Conservation (phyloP, 2,113 vertebrate species). For the Limanda limanda region DNA sequence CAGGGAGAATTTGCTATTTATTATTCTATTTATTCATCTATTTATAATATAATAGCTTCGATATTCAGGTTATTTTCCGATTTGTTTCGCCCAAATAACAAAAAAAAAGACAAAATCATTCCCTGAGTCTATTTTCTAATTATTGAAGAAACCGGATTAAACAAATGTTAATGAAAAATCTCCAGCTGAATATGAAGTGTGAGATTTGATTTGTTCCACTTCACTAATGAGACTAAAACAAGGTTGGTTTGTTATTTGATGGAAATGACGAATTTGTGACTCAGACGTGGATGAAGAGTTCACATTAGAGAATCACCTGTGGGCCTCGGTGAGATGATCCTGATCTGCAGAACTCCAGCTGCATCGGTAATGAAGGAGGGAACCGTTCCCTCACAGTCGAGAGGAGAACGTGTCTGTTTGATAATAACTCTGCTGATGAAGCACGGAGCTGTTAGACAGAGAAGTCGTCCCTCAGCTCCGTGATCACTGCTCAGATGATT, state of each 20-base stretch:
- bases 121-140: not conserved
- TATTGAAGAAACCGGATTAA: not conserved
- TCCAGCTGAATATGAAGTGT: not conserved
- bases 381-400: not conserved
- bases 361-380: conserved; percentile 13
- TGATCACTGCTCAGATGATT: conserved; percentile 30
- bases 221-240: conserved; percentile 26
- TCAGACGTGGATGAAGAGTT: too few species aligned
- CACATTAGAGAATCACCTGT: too few species aligned
- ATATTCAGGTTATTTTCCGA: not conserved
- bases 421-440: conserved; percentile 27
- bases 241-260: not conserved
- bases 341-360: not conserved
- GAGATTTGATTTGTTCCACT: conserved; percentile 10
- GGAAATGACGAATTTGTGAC: not conserved
- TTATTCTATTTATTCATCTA: too few species aligned
- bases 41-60: not conserved
- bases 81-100: too few species aligned
- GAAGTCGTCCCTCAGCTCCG: not conserved
- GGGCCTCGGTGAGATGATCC: too few species aligned
- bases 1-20: too few species aligned
- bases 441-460: not conserved
- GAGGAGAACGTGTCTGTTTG: conserved; percentile 4
- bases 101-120: too few species aligned
- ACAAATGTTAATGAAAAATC: not conserved